Evolutionary conservation across 1,140 invertebrate species (phyloP).

Genomic region (Drosophila lowei): DNA sequence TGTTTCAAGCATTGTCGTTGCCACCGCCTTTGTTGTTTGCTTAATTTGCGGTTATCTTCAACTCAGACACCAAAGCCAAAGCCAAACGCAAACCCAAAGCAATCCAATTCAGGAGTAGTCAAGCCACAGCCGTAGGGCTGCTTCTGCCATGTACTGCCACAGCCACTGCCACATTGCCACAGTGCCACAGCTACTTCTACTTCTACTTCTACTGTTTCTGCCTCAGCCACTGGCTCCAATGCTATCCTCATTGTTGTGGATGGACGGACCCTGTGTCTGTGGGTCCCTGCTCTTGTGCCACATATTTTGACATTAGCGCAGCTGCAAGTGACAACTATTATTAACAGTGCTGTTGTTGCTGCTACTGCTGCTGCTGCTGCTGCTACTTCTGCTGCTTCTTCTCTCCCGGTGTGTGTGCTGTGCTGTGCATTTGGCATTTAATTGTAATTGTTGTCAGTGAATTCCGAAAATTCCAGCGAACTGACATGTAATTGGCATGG

Average conservation of each 20-base stretch:
- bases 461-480: conserved; percentile 47
- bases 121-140: conserved; percentile 18
- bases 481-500: conserved; percentile 45
- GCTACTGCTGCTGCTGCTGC: conserved; percentile 5
- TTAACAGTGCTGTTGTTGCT: conserved; percentile 44
- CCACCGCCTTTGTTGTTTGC: conserved; percentile 52
- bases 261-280: not conserved
- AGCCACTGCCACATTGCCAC: not conserved
- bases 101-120: conserved; percentile 42
- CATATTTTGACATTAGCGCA: conserved; percentile 42
- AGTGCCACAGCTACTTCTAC: not conserved
- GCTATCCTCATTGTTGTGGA: conserved; percentile 30
- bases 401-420: conserved; percentile 15
- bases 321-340: conserved; percentile 74
- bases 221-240: not conserved
- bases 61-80: conserved; percentile 9
- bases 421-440: conserved; percentile 62
- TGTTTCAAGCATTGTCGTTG: conserved; percentile 30
- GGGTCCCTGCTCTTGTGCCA: conserved; percentile 17
- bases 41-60: conserved; percentile 70
- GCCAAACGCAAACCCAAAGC: conserved; percentile 28
- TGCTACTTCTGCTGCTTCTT: not conserved
- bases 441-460: conserved; percentile 62
- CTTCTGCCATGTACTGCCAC: not conserved
- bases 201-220: conserved; percentile 1